Conservation (phyloP, 2,113 vertebrate genomes). For the Campylorhamphus procurvoides region DNA sequence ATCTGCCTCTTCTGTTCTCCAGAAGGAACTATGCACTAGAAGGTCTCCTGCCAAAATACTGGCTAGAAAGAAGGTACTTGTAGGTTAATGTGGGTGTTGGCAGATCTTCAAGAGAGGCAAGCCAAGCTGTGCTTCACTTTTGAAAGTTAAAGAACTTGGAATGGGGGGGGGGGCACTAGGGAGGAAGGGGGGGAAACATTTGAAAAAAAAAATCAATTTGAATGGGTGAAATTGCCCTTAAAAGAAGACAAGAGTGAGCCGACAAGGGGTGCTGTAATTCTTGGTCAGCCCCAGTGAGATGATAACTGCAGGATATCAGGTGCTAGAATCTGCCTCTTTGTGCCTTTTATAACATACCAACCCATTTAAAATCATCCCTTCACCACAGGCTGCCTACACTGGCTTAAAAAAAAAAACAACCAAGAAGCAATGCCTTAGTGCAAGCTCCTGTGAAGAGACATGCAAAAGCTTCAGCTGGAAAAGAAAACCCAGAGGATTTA, state of each 20-base stretch:
- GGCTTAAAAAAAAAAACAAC: neutral
- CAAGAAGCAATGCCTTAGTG: neutral
- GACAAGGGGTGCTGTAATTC: neutral
- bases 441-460: neutral
- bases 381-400: neutral
- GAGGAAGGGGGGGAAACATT: neutral
- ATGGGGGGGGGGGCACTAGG: neutral
- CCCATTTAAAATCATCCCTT: neutral
- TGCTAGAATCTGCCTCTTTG: neutral
- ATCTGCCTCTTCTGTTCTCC: neutral
- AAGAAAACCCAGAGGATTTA: neutral
- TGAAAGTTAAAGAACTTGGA: constrained; percentile 10
- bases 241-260: neutral
- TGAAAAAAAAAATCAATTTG: neutral
- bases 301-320: neutral
- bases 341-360: neutral
- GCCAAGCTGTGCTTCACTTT: constrained; percentile 8
- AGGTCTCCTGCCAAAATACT: constrained; percentile 1
- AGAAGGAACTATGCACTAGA: neutral
- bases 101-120: neutral
- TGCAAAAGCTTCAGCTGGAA: neutral
- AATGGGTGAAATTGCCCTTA: neutral
- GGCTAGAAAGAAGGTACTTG: neutral
- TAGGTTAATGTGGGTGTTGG: constrained; percentile 29
- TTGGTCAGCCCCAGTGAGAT: neutral